These are phyloP conservation scores for Asteroscopus sphinx DNA, from an alignment of 2,888 invertebrate genomes.

Conservation along the genomic window DNA sequence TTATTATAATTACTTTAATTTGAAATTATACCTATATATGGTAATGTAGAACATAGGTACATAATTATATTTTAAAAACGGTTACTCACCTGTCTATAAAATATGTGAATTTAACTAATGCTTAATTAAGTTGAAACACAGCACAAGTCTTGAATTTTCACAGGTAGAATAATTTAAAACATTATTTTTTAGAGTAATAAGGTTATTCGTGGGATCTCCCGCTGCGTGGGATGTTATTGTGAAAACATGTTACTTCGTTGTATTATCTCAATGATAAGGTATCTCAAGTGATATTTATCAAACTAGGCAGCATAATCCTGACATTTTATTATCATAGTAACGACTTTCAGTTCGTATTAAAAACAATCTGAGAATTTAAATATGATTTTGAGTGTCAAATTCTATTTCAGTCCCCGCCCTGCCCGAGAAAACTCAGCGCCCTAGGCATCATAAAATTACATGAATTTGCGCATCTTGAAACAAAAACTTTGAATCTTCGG, in stretches of 20 bases:
- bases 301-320: conserved; percentile 36
- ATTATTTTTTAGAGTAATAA: conserved; percentile 24
- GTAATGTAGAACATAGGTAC: too few relatives aligned
- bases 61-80: too few relatives aligned
- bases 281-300: conserved; percentile 57
- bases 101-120: conserved; percentile 6
- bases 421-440: too few relatives aligned
- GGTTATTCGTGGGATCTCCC: conserved; percentile 33
- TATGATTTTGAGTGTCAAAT: neutral
- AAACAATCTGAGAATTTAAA: conserved; percentile 4
- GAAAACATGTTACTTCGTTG: conserved; percentile 45
- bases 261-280: conserved; percentile 54
- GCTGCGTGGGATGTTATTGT: conserved; percentile 58
- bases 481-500: too few relatives aligned
- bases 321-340: conserved; percentile 36
- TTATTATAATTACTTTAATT: too few relatives aligned
- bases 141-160: conserved; percentile 18
- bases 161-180: conserved; percentile 7
- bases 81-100: conserved; percentile 32
- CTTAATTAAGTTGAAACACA: conserved; percentile 16
- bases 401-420: too few relatives aligned
- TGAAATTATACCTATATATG: too few relatives aligned
- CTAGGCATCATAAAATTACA: too few relatives aligned
- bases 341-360: conserved; percentile 22
- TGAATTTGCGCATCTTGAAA: too few relatives aligned